Conservation (phyloP, 2,888 invertebrate genomes). For the Penaeus monodon region DNA sequence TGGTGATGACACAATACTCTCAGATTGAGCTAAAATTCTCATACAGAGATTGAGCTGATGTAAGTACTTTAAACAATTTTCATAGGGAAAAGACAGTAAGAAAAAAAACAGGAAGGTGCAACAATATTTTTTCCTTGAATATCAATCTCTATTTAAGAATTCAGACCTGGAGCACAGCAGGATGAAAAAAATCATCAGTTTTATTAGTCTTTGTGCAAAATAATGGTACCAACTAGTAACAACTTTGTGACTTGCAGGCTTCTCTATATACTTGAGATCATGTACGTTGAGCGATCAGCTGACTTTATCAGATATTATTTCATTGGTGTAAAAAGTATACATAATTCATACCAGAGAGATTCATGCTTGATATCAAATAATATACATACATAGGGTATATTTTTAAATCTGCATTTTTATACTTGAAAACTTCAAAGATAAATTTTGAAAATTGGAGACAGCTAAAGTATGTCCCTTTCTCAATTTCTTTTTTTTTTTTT, state of each 20-base stretch:
- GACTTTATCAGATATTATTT: not conserved
- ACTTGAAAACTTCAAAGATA: no score
- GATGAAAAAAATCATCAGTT: conserved; percentile 6
- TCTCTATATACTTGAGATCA: conserved; percentile 26
- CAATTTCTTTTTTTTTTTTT: no score
- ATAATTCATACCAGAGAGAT: not conserved
- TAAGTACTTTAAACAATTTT: conserved; percentile 34
- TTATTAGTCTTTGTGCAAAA: conserved; percentile 16
- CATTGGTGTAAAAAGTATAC: not conserved
- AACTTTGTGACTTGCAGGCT: conserved; percentile 35
- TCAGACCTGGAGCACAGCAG: conserved; percentile 9
- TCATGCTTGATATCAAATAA: not conserved
- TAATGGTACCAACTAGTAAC: conserved; percentile 24
- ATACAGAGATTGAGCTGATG: conserved; percentile 22
- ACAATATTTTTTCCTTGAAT: not conserved
- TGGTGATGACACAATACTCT: conserved; percentile 12
- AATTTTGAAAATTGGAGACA: no score
- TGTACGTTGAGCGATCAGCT: conserved; percentile 1
- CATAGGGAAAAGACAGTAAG: not conserved
- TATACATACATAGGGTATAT: no score
- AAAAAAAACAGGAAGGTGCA: no score
- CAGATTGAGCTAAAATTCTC: conserved; percentile 14
- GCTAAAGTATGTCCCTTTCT: no score
- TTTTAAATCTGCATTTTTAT: no score
- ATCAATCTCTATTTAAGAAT: conserved; percentile 24